Conservation (phyloP, 2,113 vertebrate genomes). For the Castor canadensis region DNA sequence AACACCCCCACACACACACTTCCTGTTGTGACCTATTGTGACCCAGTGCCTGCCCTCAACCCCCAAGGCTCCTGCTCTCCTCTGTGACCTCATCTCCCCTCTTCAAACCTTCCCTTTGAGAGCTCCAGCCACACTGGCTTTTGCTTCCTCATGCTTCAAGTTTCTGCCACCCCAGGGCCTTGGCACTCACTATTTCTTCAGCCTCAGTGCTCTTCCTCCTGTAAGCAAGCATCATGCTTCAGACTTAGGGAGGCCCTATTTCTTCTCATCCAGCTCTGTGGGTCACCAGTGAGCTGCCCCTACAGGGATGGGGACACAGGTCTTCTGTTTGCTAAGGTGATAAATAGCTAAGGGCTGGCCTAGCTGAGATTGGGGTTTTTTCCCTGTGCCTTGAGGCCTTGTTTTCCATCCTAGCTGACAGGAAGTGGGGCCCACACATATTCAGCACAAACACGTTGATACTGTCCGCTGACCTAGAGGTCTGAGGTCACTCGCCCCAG, state of each 20-base stretch:
- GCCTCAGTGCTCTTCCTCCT: background rate
- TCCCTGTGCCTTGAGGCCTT: background rate
- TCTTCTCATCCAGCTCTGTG: background rate
- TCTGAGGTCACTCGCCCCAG: fast-evolving
- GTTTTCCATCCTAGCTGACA: background rate
- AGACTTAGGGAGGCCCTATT: background rate
- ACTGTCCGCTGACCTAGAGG: background rate
- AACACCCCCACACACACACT: background rate
- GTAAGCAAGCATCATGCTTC: background rate
- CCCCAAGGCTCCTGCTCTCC: background rate
- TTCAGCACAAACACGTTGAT: background rate
- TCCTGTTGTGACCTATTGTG: background rate
- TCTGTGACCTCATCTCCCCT: conserved; percentile 39
- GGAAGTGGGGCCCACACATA: background rate
- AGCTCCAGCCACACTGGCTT: background rate
- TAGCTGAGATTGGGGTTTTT: background rate
- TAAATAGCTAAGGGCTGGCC: background rate
- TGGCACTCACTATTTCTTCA: background rate
- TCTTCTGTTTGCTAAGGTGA: background rate
- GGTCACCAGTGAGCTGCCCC: background rate
- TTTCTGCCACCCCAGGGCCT: background rate
- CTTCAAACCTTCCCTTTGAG: background rate
- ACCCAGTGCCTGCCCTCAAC: background rate
- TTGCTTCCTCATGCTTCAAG: background rate
- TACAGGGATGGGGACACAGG: background rate